These are phyloP conservation scores for Botia almorhae DNA, from an alignment of 2,797 vertebrate species.

Conservation along the genomic window DNA sequence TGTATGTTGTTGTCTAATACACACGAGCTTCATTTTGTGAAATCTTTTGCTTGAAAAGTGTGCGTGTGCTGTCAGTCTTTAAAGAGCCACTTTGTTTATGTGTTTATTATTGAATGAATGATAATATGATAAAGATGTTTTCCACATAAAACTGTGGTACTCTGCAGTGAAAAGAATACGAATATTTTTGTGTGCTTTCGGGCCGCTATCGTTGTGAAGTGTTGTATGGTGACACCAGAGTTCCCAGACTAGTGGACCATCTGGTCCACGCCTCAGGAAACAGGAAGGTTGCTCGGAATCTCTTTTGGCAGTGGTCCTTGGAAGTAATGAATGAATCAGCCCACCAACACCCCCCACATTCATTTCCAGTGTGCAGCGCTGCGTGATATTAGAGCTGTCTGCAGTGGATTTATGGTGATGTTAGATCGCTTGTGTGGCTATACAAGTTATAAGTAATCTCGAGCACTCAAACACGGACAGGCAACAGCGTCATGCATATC, in stretches of 20 bases:
- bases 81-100: too few relatives aligned
- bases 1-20: too few relatives aligned
- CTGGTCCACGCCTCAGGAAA: conserved; percentile 61
- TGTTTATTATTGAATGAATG: neutral
- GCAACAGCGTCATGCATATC: neutral
- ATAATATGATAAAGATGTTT: neutral
- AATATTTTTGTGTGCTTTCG: neutral
- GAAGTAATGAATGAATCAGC: conserved; percentile 67
- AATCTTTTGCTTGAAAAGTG: too few relatives aligned
- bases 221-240: conserved; percentile 6
- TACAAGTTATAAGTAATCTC: too few relatives aligned
- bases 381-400: neutral
- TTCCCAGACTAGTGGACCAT: conserved; percentile 58
- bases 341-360: conserved; percentile 17
- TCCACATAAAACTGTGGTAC: too few relatives aligned
- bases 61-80: too few relatives aligned
- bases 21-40: too few relatives aligned
- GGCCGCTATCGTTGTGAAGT: neutral
- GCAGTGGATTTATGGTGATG: neutral
- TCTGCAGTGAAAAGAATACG: neutral
- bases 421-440: neutral
- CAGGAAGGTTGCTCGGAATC: conserved; percentile 54
- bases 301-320: conserved; percentile 56
- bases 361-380: conserved; percentile 1
- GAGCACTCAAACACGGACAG: neutral